These are phyloP conservation scores for Pachyrhynchus sulphureomaculatus DNA, from an alignment of 1,140 invertebrate species.

Conservation along the genomic window DNA sequence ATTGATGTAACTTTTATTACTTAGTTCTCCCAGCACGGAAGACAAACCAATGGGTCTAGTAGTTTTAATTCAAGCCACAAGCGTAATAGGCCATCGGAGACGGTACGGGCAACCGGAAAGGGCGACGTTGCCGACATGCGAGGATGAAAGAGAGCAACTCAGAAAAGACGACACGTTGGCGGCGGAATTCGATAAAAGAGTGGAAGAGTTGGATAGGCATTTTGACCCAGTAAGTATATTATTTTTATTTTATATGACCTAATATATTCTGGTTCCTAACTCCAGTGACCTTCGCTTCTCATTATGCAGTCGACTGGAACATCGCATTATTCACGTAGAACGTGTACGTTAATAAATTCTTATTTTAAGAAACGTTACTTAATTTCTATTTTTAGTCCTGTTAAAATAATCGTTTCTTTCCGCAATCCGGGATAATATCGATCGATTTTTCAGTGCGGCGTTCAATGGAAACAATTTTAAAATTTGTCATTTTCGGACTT, in stretches of 20 bases:
- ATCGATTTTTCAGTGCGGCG: no score
- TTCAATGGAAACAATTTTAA: no score
- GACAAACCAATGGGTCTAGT: slow-evolving; percentile 89
- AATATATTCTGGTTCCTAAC: background rate
- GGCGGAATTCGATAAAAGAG: slow-evolving; percentile 65
- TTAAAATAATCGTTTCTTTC: no score
- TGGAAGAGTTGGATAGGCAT: slow-evolving; percentile 69
- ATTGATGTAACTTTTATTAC: no score
- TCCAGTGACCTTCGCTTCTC: background rate
- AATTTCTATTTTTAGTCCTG: no score
- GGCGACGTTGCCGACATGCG: slow-evolving; percentile 64
- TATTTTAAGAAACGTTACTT: no score
- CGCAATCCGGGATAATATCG: no score
- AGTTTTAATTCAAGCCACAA: slow-evolving; percentile 83
- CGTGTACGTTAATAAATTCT: no score
- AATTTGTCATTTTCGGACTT: no score
- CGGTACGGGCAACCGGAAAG: slow-evolving; percentile 58
- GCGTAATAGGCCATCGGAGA: slow-evolving; percentile 75
- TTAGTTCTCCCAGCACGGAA: slow-evolving; percentile 78
- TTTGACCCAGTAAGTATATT: slow-evolving; percentile 67
- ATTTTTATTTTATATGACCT: slow-evolving; percentile 1
- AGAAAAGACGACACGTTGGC: slow-evolving; percentile 62
- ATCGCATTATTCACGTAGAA: no score
- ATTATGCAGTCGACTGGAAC: no score
- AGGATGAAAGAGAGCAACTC: slow-evolving; percentile 59